Evolutionary conservation across 2,797 vertebrate species (phyloP), one percentile per base, ranked within the genome.

Genomic region (Sebastes umbrosus): DNA sequence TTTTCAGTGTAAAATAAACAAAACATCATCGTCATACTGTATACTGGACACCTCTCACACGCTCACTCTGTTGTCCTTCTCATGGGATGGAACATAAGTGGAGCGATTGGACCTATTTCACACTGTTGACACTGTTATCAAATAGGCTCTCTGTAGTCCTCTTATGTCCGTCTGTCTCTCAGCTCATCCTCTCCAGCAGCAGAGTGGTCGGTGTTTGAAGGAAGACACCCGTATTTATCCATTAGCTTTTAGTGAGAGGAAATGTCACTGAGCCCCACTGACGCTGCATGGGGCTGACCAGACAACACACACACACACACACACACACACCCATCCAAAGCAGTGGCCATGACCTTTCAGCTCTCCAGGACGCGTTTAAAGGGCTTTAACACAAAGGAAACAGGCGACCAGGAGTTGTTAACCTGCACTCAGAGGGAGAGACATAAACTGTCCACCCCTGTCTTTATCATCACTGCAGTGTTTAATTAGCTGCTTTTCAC

Each of bases 211-310:
- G 6, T 77, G 80, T 82, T 87, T 76, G 77, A 84, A 83, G 78
- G 69, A 46, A 70, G 57, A 82, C 64, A 64, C 79, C 79, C 86
- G 82, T 72, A 86, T 84, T 84, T 72, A 87, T 85, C 86, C 85
- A 78, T 88, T 85, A 77, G 80, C 76, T 79, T 88, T 89, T 62
- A 88, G 85, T 63, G 73, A 3, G 39, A 81, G 77, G 74, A 90
- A 90, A 88, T 86, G 83, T 84, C 87, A 85, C 70, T 2, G 69
- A 86, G 50, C 74, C 71, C 16, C 69, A 80, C 32, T 46, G 77
- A 74, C 43, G 5, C 82, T 66, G 63, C 84, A 20, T 60, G 78
- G 22, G 32, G 67, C 77, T 43, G 24, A 69, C 29, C 64, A 76
- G 46, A 65, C 77, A 18, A 39, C 62, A 22, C 43, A 20, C 52